Conservation (phyloP, 1,140 invertebrate species). For the Dinothrombium tinctorium region DNA sequence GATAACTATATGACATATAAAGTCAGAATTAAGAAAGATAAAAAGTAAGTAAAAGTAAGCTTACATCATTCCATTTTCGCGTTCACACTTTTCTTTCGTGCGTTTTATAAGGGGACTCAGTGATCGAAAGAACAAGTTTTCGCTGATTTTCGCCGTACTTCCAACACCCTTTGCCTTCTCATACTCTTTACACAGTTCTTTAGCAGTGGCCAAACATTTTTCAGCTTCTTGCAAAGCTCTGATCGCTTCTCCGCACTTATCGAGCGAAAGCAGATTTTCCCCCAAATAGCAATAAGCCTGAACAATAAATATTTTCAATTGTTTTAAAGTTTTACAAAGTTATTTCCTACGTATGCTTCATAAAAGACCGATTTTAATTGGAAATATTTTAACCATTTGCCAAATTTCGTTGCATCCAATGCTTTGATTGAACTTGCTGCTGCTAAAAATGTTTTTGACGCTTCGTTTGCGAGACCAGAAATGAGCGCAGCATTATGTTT, state of each 20-base stretch:
- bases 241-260: constrained; percentile 45
- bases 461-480: constrained; percentile 38
- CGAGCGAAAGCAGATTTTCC: constrained; percentile 34
- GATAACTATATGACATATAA: no score
- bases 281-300: constrained; percentile 41
- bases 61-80: no score
- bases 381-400: constrained; percentile 42
- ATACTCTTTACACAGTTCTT: constrained; percentile 33
- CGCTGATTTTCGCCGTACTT: no score
- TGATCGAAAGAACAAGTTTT: no score
- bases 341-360: constrained; percentile 31
- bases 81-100: no score
- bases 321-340: not conserved
- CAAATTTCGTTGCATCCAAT: constrained; percentile 29
- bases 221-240: constrained; percentile 35
- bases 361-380: constrained; percentile 38
- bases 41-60: no score
- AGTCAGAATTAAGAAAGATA: no score
- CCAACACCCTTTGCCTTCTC: constrained; percentile 32
- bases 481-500: constrained; percentile 38
- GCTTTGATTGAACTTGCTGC: constrained; percentile 31
- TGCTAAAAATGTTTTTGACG: constrained; percentile 33
- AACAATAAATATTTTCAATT: constrained; percentile 12
- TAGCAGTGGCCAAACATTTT: constrained; percentile 24
- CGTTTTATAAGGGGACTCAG: no score